phyloP scores from a whole-genome alignment of 2,113 vertebrate genomes.

The Mesoclemmys tuberculata region DNA sequence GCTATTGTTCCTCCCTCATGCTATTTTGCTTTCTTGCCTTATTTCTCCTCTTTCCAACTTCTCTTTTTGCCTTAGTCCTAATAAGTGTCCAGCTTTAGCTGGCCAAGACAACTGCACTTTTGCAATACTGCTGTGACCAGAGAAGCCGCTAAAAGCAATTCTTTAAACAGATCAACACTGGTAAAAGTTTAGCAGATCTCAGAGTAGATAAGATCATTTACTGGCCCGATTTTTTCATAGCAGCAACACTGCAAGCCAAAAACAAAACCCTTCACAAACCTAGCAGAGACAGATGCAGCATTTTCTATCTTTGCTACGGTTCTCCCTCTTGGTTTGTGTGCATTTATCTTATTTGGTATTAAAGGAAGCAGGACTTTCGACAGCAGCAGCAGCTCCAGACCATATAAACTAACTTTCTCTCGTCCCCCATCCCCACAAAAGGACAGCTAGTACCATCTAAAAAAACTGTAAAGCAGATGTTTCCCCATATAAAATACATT shows the following conservation, averaged over 20 bases:
- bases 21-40: neutral
- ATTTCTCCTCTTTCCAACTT: neutral
- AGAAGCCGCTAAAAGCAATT: neutral
- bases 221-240: neutral
- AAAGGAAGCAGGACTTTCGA: neutral
- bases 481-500: too few species aligned
- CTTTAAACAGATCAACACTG: neutral
- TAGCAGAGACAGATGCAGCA: neutral
- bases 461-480: too few species aligned
- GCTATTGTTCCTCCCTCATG: neutral
- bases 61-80: neutral
- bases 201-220: neutral
- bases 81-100: neutral
- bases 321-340: neutral
- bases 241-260: neutral
- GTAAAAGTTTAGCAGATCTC: neutral
- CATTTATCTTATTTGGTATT: neutral
- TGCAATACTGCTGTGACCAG: neutral
- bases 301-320: neutral
- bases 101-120: neutral
- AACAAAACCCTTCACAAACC: neutral
- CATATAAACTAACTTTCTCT: neutral
- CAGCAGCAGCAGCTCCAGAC: neutral
- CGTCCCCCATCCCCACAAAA: too few species aligned
- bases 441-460: too few species aligned